These are phyloP conservation scores for Halocynthia aurantium DNA, from an alignment of 23 tunicate genomes.

Conservation along the genomic window DNA sequence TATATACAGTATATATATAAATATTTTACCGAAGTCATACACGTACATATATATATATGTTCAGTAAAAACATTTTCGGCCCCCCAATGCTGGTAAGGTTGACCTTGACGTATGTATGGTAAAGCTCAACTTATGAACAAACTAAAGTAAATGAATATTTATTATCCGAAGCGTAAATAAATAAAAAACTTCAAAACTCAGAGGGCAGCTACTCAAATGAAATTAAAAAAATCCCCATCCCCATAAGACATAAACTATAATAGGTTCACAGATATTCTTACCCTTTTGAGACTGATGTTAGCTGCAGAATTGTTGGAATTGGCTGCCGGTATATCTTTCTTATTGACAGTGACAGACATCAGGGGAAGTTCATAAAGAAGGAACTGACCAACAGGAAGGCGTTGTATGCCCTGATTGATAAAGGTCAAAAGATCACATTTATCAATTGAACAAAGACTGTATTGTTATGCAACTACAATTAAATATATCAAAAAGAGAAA, in stretches of 20 bases:
- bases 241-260: neutral
- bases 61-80: no score
- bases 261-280: neutral
- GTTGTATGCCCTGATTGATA: constrained; percentile 32
- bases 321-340: constrained; percentile 6
- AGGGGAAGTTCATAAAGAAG: constrained; percentile 48
- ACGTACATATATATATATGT: neutral
- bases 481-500: neutral
- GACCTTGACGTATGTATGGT: no score
- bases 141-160: no score
- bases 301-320: constrained; percentile 28
- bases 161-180: no score
- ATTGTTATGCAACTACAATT: neutral
- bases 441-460: neutral
- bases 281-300: constrained; percentile 34
- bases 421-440: neutral
- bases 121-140: no score
- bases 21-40: neutral
- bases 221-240: neutral
- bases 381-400: constrained; percentile 42
- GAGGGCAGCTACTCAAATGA: neutral
- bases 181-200: no score
- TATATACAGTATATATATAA: neutral
- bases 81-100: no score
- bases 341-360: constrained; percentile 26